These are phyloP conservation scores for Agrypnus murinus DNA, from an alignment of 2,888 invertebrate species.

Conservation along the genomic window DNA sequence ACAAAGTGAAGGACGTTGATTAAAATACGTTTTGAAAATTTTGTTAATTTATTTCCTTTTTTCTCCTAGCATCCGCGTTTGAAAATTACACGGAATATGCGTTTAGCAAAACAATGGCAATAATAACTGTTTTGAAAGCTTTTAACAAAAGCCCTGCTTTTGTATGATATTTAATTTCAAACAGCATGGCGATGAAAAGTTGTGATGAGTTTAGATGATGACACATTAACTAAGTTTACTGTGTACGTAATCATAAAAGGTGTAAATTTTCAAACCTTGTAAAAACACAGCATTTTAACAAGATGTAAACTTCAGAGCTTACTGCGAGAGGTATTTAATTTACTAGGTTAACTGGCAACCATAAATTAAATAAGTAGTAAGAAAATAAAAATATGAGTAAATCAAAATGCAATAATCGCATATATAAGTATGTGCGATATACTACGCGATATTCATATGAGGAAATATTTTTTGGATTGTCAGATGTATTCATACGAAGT, in stretches of 20 bases:
- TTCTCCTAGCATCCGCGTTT: neutral
- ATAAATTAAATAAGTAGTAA: too few relatives aligned
- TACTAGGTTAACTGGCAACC: slow-evolving; percentile 1
- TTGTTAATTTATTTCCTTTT: too few relatives aligned
- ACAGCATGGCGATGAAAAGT: slow-evolving; percentile 65
- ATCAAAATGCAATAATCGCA: too few relatives aligned
- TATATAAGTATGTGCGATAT: too few relatives aligned
- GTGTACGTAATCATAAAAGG: slow-evolving; percentile 60
- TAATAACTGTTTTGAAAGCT: slow-evolving; percentile 28
- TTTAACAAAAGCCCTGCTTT: slow-evolving; percentile 25
- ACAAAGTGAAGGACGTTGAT: too few relatives aligned
- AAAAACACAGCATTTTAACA: slow-evolving; percentile 23
- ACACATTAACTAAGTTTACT: slow-evolving; percentile 65
- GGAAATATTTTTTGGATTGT: neutral
- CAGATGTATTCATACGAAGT: neutral
- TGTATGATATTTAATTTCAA: slow-evolving; percentile 64
- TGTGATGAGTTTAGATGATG: slow-evolving; percentile 63
- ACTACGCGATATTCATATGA: too few relatives aligned
- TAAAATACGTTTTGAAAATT: too few relatives aligned
- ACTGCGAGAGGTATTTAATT: slow-evolving; percentile 6
- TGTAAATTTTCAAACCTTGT: slow-evolving; percentile 60
- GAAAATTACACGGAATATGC: neutral
- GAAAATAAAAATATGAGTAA: too few relatives aligned
- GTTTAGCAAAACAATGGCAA: slow-evolving; percentile 15
- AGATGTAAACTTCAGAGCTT: slow-evolving; percentile 8